Evolutionary conservation across 2,888 invertebrate species (phyloP).

Genomic region (Amorpha juglandis): DNA sequence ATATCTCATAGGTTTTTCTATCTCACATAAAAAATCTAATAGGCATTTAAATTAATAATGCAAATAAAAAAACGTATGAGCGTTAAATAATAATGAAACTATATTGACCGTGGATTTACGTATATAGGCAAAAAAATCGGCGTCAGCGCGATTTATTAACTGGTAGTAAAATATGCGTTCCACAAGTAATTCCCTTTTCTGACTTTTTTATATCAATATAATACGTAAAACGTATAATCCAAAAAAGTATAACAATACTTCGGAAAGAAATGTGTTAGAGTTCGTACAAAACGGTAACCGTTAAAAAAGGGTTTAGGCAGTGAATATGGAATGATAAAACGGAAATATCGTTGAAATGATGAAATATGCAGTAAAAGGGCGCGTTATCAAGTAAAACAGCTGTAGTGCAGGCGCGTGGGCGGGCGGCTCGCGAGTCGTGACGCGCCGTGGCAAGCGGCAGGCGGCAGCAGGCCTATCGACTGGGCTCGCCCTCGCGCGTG

Average conservation of each 20-base stretch:
- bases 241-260: no score
- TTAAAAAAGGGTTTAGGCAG: not conserved
- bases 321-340: conserved; percentile 26
- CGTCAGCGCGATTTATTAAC: no score
- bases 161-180: no score
- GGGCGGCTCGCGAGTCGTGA: conserved; percentile 55
- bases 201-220: no score
- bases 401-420: conserved; percentile 76
- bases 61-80: no score
- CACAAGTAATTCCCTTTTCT: no score
- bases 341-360: conserved; percentile 39
- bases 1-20: no score
- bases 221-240: not conserved
- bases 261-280: not conserved
- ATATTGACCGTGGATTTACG: no score
- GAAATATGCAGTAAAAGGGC: conserved; percentile 47
- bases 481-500: conserved; percentile 58
- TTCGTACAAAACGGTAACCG: not conserved
- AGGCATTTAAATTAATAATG: no score
- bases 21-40: no score
- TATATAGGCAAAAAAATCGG: no score
- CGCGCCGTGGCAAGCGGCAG: conserved; percentile 42
- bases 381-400: conserved; percentile 75
- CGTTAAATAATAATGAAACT: no score
- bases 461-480: conserved; percentile 63